phyloP scores from a whole-genome alignment of 2,888 invertebrate genomes.

The Philonicus albiceps region DNA sequence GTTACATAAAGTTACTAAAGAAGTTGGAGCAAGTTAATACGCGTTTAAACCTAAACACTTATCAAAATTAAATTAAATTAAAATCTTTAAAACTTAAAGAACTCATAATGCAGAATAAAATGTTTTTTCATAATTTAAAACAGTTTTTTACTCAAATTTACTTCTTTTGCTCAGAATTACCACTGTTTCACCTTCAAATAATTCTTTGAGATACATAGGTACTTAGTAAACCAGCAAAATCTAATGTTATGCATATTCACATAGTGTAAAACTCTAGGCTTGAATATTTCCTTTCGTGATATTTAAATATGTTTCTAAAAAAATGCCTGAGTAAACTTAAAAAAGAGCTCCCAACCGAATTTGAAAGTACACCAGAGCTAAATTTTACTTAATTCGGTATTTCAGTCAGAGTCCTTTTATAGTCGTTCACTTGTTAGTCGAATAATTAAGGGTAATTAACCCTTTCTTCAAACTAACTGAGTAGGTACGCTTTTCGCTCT shows the following conservation, averaged over 20 bases:
- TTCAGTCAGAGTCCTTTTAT: neutral
- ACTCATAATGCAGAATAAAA: too few species aligned
- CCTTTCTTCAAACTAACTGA: neutral
- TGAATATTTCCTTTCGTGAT: neutral
- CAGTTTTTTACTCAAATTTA: neutral
- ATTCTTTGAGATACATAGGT: neutral
- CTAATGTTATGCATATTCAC: neutral
- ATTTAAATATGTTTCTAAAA: neutral
- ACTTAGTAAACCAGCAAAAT: neutral
- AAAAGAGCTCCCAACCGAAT: neutral
- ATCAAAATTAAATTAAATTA: too few species aligned
- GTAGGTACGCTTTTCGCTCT: neutral
- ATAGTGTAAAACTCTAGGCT: neutral
- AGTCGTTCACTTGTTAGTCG: neutral
- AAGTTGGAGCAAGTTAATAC: too few species aligned
- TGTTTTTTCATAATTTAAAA: too few species aligned
- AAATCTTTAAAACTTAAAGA: too few species aligned
- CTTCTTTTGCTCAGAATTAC: neutral
- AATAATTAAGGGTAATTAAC: neutral
- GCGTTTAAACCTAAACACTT: too few species aligned
- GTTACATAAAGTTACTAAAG: too few species aligned
- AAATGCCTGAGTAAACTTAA: neutral
- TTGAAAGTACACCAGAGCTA: neutral
- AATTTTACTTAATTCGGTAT: neutral
- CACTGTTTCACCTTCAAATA: neutral